phyloP scores from a whole-genome alignment of 2,113 vertebrate species.

The Protobothrops mucrosquamatus region DNA sequence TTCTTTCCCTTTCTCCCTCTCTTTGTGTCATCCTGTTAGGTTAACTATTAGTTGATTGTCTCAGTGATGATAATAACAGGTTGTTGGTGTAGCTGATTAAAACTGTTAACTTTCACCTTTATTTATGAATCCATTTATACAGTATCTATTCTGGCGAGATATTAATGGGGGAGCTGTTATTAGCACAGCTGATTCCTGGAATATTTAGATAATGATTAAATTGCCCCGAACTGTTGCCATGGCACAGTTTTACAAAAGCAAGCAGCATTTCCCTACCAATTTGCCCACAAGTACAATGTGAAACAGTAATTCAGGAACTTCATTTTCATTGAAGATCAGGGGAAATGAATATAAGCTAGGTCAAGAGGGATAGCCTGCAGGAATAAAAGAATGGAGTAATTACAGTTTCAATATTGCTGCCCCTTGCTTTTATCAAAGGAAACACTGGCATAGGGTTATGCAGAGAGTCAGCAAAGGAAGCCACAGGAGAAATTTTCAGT shows the following conservation, averaged over 20 bases:
- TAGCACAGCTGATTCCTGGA: slow-evolving; percentile 32
- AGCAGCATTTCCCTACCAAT: slow-evolving; percentile 23
- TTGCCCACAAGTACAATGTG: slow-evolving; percentile 10
- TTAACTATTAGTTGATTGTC: slow-evolving; percentile 25
- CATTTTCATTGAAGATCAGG: slow-evolving; percentile 21
- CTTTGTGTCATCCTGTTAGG: slow-evolving; percentile 21
- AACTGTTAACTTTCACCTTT: slow-evolving; percentile 27
- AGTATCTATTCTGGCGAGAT: background rate
- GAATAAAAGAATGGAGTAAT: background rate
- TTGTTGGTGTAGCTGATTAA: slow-evolving; percentile 32
- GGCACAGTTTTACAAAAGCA: slow-evolving; percentile 1
- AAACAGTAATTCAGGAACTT: slow-evolving; percentile 1
- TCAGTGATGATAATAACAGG: slow-evolving; percentile 45
- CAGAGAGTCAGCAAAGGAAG: background rate
- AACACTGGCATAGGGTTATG: background rate
- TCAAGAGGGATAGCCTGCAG: slow-evolving; percentile 5
- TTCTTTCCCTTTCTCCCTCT: slow-evolving; percentile 7
- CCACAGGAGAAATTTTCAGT: background rate
- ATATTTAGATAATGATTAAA: slow-evolving; percentile 36
- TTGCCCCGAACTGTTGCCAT: slow-evolving; percentile 16
- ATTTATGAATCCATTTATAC: slow-evolving; percentile 23
- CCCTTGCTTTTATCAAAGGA: background rate
- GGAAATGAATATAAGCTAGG: slow-evolving; percentile 17
- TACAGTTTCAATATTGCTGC: background rate
- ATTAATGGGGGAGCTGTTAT: slow-evolving; percentile 24